A percentile compares a stretch with the other conserved stretches of the same genome.
phyloP scores from a whole-genome alignment of 1,140 invertebrate genomes.

The Drosophila nannoptera region DNA sequence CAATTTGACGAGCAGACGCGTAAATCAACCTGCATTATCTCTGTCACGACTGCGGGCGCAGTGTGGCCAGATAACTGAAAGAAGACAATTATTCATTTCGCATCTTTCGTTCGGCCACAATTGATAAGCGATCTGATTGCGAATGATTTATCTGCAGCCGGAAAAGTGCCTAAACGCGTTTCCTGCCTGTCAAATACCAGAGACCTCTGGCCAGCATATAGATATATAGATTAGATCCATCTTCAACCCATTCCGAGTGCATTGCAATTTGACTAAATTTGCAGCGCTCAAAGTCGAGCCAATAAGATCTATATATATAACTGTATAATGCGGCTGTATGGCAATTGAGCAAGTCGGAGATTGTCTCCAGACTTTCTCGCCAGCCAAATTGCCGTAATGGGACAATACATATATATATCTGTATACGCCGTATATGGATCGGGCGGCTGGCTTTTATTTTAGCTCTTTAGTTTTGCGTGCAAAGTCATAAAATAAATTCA shows the following conservation, averaged over 20 bases:
- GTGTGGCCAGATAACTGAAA: neutral
- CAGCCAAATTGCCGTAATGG: neutral
- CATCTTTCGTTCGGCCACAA: neutral
- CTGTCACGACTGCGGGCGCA: neutral
- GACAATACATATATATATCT: conserved; percentile 16
- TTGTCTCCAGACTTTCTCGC: conserved; percentile 3
- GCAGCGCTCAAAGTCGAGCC: conserved; percentile 35
- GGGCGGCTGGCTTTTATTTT: conserved; percentile 46
- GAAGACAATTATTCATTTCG: neutral
- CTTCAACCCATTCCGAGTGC: conserved; percentile 10
- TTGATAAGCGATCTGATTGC: neutral
- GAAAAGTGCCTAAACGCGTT: too few species aligned
- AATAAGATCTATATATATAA: conserved; percentile 34
- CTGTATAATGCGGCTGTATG: conserved; percentile 5
- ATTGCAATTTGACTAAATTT: conserved; percentile 35
- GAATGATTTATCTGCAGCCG: too few species aligned
- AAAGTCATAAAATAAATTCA: conserved; percentile 53
- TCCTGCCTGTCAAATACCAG: too few species aligned
- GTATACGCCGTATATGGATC: neutral
- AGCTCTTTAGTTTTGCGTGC: conserved; percentile 34
- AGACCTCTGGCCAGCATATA: neutral
- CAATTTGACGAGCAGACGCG: neutral
- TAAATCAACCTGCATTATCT: conserved; percentile 30
- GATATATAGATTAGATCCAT: neutral
- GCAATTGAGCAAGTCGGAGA: conserved; percentile 46